Percentiles rank a stretch among this genome's conserved stretches.
These are phyloP conservation scores for Chiroxiphia lanceolata DNA, from an alignment of 2,797 vertebrate species.

Conservation along the genomic window DNA sequence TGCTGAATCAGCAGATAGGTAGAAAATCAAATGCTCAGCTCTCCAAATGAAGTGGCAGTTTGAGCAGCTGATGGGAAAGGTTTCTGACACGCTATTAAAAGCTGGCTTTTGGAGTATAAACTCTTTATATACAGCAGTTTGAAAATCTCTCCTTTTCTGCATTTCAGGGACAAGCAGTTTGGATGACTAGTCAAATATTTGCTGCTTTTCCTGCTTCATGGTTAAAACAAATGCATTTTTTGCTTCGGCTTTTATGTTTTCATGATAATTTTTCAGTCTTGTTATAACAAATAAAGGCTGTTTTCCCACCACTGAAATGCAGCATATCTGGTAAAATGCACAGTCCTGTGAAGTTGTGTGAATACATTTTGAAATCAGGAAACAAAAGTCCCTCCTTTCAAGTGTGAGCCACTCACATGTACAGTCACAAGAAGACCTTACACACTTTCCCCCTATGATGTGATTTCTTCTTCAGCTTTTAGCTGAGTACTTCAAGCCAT, in stretches of 20 bases:
- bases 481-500: neutral
- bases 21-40: neutral
- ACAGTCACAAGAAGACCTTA: neutral
- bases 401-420: neutral
- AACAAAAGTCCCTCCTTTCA: neutral
- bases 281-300: neutral
- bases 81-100: neutral
- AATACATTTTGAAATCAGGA: neutral
- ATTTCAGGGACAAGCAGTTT: neutral
- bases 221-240: neutral
- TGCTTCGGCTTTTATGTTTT: neutral
- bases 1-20: neutral
- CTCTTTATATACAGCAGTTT: neutral
- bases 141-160: neutral
- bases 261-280: neutral
- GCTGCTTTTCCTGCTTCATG: neutral
- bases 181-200: neutral
- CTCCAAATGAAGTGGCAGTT: neutral
- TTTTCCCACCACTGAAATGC: neutral
- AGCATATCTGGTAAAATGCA: neutral
- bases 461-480: neutral
- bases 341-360: neutral
- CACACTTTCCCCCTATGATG: rapidly evolving
- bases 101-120: neutral
- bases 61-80: neutral